Evolutionary conservation across 2,888 invertebrate species (phyloP), one percentile per base, ranked within the genome.

Genomic region (Calameuta idolon): DNA sequence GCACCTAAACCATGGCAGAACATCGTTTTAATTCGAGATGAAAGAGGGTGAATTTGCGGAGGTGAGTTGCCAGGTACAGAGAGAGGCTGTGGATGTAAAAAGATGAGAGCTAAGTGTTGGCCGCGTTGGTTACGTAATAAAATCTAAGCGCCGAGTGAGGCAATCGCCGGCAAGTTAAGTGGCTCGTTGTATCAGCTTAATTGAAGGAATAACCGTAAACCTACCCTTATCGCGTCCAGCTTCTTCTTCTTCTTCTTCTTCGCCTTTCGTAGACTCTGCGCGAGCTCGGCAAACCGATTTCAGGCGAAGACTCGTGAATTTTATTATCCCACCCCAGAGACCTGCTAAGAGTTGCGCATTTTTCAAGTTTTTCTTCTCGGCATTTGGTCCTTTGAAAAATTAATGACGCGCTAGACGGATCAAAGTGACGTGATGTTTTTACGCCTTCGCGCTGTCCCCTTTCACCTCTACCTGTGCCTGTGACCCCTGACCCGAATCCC

Each of bases 181-280:
- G 81, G 79, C 79, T 83, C 82, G 82, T 85, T 84, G 83, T 83
- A 82, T 85, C 84, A 79, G 79, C 82, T 86, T 87, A 87, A 87
- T 87, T 85, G 87, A 86, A 81, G 83, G 78, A 84, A 85, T 87
- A 85, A 86, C 81, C 85, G 79, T 86, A 86, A 87, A 86, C 83
- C 82, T 74, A 34, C 76, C 74, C 83, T 86, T 84, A 87, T 87
- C 84, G 78, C 79, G 78, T 76, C 75, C 80, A 75, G 79, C 75
- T 76, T 77, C 78, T 75, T 35, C 74, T 74, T 34, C 71, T n/a
- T 33, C 69, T 71, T 35, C 74, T 74, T 35, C 73, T 30, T 34
- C 71, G 71, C 71, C 33, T 30, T 69, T 34, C 23, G 71, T 30
- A 69, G 30, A 69, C 33, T 69, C 30, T 69, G 11, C 11, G 30